phyloP scores from a whole-genome alignment of 2,888 invertebrate species.

The Anorthoa munda region DNA sequence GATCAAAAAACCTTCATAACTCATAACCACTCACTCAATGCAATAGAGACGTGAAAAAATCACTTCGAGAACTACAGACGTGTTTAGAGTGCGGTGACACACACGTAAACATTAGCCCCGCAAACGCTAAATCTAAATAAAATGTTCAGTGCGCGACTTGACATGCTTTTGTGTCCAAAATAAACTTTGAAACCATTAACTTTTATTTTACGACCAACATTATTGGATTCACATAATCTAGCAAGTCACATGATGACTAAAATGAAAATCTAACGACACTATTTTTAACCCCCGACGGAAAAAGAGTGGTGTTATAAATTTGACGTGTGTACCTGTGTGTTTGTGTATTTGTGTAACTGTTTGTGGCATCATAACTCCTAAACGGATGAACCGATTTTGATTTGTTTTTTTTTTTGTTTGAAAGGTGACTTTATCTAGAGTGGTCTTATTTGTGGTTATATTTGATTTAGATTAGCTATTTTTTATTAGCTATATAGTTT shows the following conservation, averaged over 20 bases:
- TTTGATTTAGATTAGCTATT: too few relatives aligned
- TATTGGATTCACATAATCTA: conserved; percentile 54
- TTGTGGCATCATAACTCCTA: too few relatives aligned
- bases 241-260: conserved; percentile 42
- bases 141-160: conserved; percentile 32
- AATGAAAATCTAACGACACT: conserved; percentile 31
- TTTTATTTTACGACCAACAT: conserved; percentile 50
- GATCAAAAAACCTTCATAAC: not conserved
- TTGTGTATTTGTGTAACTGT: too few relatives aligned
- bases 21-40: conserved; percentile 20
- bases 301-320: too few relatives aligned
- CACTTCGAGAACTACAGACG: conserved; percentile 17
- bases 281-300: not conserved
- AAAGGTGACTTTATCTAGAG: too few relatives aligned
- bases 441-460: too few relatives aligned
- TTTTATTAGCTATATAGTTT: too few relatives aligned
- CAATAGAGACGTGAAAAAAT: conserved; percentile 20
- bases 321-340: too few relatives aligned
- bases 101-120: conserved; percentile 39
- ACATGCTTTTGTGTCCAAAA: conserved; percentile 53
- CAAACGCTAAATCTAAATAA: conserved; percentile 36
- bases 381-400: too few relatives aligned
- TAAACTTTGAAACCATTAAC: conserved; percentile 55
- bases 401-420: too few relatives aligned
- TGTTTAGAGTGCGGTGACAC: conserved; percentile 28